phyloP scores from a whole-genome alignment of 2,888 invertebrate genomes.

The Meandrusa payeni region DNA sequence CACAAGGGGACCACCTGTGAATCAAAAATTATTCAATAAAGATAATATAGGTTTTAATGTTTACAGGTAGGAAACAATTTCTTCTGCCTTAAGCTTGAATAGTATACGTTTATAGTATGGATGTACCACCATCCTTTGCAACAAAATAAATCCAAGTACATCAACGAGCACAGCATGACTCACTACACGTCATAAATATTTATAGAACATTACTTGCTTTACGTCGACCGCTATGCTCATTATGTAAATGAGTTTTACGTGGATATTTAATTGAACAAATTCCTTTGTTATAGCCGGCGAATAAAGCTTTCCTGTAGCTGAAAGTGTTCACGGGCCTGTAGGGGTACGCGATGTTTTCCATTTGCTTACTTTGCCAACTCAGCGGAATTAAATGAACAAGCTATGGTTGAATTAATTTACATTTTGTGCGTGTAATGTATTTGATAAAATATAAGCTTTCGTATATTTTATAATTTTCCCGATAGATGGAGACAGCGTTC shows the following conservation, averaged over 20 bases:
- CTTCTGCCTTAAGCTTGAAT: too few species aligned
- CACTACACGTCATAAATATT: slow-evolving; percentile 62
- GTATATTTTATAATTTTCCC: too few species aligned
- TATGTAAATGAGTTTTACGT: slow-evolving; percentile 19
- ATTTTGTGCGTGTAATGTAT: too few species aligned
- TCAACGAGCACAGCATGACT: slow-evolving; percentile 44
- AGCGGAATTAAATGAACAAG: too few species aligned
- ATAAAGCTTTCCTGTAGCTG: slow-evolving; percentile 1
- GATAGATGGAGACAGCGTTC: too few species aligned
- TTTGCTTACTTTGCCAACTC: not conserved
- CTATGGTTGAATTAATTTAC: too few species aligned
- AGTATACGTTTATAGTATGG: too few species aligned
- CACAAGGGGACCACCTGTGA: too few species aligned
- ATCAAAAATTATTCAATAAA: too few species aligned
- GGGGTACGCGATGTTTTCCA: slow-evolving; percentile 1
- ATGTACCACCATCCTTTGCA: slow-evolving; percentile 30
- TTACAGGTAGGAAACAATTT: too few species aligned
- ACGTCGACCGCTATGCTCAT: slow-evolving; percentile 19
- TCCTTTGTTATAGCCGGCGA: slow-evolving; percentile 31
- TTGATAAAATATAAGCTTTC: too few species aligned
- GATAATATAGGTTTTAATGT: too few species aligned
- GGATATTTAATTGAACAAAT: slow-evolving; percentile 22
- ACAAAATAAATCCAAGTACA: slow-evolving; percentile 30
- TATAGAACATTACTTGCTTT: slow-evolving; percentile 50
- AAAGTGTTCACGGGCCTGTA: not conserved